These are phyloP conservation scores for Paracyprichromis sp. DNA, from an alignment of 2,113 vertebrate species.

Conservation along the genomic window DNA sequence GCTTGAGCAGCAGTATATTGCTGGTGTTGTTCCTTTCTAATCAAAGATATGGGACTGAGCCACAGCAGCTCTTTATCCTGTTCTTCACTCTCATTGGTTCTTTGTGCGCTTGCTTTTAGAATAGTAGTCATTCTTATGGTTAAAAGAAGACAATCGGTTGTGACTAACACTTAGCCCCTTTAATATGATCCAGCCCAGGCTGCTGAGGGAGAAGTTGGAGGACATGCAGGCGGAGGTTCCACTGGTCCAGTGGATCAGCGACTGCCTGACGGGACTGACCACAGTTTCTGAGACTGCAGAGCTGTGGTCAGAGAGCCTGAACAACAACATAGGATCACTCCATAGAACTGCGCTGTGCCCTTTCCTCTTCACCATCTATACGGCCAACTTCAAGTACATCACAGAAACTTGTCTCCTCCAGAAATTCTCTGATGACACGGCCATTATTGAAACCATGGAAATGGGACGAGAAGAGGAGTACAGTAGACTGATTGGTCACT, in stretches of 20 bases:
- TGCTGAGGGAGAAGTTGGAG: not conserved
- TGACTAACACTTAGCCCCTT: not conserved
- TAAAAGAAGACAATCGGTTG: not conserved
- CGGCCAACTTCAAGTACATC: not conserved
- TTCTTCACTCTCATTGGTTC: not conserved
- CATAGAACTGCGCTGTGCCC: not conserved
- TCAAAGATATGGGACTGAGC: not conserved
- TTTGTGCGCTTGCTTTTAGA: not conserved
- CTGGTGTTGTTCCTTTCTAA: not conserved
- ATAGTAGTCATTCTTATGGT: not conserved
- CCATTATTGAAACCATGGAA: not conserved
- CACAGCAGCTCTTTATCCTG: not conserved
- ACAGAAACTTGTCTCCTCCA: not conserved
- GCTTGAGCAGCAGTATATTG: not conserved
- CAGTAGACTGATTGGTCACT: not conserved
- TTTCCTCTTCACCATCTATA: not conserved
- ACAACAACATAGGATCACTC: not conserved
- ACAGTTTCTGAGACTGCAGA: not conserved
- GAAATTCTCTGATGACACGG: not conserved
- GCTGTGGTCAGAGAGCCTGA: not conserved
- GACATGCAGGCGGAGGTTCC: not conserved
- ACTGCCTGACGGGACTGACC: accelerated
- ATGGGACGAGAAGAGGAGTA: not conserved
- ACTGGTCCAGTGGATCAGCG: not conserved
- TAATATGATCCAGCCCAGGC: not conserved